Conservation (phyloP, 1,140 invertebrate genomes). For the Choristoneura fumiferana region DNA sequence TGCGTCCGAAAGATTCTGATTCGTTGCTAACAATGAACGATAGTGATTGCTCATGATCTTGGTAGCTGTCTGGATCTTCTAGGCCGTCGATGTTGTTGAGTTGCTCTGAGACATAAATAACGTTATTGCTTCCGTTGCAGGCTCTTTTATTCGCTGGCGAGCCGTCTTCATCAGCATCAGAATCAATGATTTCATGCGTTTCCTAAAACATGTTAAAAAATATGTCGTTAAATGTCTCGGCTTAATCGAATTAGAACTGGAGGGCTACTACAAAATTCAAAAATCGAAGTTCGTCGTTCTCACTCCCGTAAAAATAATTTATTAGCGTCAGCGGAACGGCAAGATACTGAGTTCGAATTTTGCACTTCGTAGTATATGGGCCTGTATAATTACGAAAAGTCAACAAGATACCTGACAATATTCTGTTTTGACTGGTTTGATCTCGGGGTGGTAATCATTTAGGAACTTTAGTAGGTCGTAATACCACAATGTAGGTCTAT, state of each 20-base stretch:
- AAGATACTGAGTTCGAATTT: no score
- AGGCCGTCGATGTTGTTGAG: background rate
- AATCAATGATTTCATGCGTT: background rate
- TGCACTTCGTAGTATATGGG: no score
- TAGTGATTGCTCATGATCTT: background rate
- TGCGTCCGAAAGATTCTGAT: constrained; percentile 24
- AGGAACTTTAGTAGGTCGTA: constrained; percentile 19
- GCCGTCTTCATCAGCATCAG: constrained; percentile 2
- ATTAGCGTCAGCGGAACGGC: no score
- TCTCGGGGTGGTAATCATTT: no score
- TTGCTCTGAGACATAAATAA: background rate
- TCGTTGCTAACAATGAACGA: constrained; percentile 2
- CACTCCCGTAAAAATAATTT: no score
- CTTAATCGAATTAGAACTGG: no score
- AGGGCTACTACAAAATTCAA: no score
- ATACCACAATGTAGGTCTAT: constrained; percentile 20
- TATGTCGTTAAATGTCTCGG: no score
- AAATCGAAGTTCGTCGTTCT: no score
- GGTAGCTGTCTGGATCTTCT: background rate
- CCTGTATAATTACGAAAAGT: no score
- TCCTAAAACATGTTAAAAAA: constrained; percentile 1
- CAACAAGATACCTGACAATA: no score
- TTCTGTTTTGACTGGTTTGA: no score
- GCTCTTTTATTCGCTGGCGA: background rate
- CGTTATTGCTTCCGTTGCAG: background rate